phyloP scores from a whole-genome alignment of 2,797 vertebrate species.

The Dallia pectoralis region DNA sequence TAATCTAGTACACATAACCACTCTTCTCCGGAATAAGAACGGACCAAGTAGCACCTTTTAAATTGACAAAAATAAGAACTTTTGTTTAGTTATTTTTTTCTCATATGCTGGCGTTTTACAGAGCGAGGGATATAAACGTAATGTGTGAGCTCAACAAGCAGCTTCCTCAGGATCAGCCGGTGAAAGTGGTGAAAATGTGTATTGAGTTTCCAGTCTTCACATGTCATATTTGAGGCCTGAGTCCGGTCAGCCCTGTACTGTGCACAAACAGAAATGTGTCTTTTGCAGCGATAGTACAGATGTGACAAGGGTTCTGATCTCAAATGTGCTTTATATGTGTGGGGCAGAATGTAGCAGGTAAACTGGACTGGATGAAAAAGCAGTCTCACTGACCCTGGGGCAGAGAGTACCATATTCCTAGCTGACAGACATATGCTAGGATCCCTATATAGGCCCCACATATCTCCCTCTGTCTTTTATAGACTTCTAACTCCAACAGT shows the following conservation, averaged over 20 bases:
- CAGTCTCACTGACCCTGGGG: slow-evolving; percentile 22
- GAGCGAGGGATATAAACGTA: slow-evolving; percentile 49
- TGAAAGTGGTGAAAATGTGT: slow-evolving; percentile 29
- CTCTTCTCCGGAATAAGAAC: slow-evolving; percentile 33
- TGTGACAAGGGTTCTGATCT: slow-evolving; percentile 41
- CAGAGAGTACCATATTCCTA: slow-evolving; percentile 32
- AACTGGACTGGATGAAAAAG: slow-evolving; percentile 25
- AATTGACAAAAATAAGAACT: slow-evolving; percentile 22
- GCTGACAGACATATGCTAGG: slow-evolving; percentile 35
- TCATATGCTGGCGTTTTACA: slow-evolving; percentile 36
- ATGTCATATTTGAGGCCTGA: slow-evolving; percentile 45
- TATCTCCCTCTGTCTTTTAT: slow-evolving; percentile 58
- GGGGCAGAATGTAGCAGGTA: slow-evolving; percentile 41
- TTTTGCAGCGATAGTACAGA: neutral
- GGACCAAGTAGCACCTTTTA: slow-evolving; percentile 38
- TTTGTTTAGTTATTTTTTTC: neutral
- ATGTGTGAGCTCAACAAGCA: slow-evolving; percentile 27
- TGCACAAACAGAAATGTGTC: neutral
- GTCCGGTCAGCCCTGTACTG: slow-evolving; percentile 34
- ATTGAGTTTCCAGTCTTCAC: slow-evolving; percentile 58
- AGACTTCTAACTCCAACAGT: slow-evolving; percentile 36
- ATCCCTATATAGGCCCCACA: slow-evolving; percentile 44
- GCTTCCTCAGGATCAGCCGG: slow-evolving; percentile 51
- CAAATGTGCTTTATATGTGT: slow-evolving; percentile 42
- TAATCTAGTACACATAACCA: slow-evolving; percentile 30